A percentile compares a stretch with the other conserved stretches of the same genome.
These are phyloP conservation scores for Liolophura sinensis DNA, from an alignment of 1,140 invertebrate species.

Conservation along the genomic window DNA sequence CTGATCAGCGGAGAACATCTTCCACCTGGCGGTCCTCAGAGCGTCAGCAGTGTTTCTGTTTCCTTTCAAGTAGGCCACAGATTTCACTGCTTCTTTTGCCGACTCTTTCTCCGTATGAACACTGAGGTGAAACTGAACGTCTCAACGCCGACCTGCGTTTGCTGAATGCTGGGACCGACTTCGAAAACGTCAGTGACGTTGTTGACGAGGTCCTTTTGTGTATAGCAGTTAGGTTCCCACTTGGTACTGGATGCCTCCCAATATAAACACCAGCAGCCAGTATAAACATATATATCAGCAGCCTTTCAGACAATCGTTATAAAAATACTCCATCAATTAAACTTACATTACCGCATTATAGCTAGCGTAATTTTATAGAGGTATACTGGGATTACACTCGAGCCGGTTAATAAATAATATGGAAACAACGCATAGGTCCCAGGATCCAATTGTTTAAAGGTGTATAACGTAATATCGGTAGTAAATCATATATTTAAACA, in stretches of 20 bases:
- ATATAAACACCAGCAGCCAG: slow-evolving; percentile 48
- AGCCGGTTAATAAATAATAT: too few relatives aligned
- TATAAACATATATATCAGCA: too few relatives aligned
- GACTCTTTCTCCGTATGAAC: too few relatives aligned
- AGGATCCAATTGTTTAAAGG: too few relatives aligned
- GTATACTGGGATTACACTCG: too few relatives aligned
- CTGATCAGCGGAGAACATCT: slow-evolving; percentile 31
- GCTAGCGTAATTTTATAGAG: too few relatives aligned
- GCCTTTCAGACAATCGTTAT: too few relatives aligned
- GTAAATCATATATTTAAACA: too few relatives aligned
- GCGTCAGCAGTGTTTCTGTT: slow-evolving; percentile 1
- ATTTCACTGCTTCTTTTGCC: background rate
- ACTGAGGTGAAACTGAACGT: slow-evolving; percentile 16
- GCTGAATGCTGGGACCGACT: slow-evolving; percentile 10
- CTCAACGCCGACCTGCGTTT: slow-evolving; percentile 34
- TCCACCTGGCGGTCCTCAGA: slow-evolving; percentile 17
- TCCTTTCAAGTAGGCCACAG: slow-evolving; percentile 1
- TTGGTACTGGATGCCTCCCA: slow-evolving; percentile 45
- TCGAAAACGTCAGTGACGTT: slow-evolving; percentile 40
- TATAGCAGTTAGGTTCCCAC: slow-evolving; percentile 34
- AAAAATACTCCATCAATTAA: too few relatives aligned
- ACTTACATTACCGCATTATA: too few relatives aligned
- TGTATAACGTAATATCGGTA: too few relatives aligned
- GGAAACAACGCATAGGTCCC: too few relatives aligned
- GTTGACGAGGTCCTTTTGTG: slow-evolving; percentile 38